Evolutionary conservation across 1,140 invertebrate species (phyloP).

Genomic region (Sesamia nonagrioides): DNA sequence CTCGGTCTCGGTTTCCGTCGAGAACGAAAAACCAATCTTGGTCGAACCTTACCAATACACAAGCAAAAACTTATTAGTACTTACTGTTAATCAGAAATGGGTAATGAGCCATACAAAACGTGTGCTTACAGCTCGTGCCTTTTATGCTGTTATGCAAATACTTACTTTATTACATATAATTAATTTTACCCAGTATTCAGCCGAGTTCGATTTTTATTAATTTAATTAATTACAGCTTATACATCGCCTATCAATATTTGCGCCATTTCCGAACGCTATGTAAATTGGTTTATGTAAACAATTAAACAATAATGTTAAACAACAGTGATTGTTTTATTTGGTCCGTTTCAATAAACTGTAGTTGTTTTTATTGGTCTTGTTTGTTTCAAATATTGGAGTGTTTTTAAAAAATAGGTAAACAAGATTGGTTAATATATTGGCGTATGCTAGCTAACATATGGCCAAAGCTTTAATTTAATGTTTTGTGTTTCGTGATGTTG

Average conservation of each 20-base stretch:
- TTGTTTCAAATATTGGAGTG: background rate
- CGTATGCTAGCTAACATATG: too few species aligned
- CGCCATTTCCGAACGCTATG: constrained; percentile 25
- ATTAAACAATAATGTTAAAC: constrained; percentile 13
- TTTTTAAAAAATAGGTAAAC: too few species aligned
- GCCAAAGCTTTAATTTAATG: too few species aligned
- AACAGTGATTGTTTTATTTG: constrained; percentile 13
- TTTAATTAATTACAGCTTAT: constrained; percentile 29
- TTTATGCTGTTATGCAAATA: constrained; percentile 7
- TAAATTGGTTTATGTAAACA: constrained; percentile 27
- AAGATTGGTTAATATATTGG: too few species aligned
- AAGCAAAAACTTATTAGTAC: too few species aligned
- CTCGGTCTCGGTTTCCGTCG: too few species aligned
- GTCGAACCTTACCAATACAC: too few species aligned
- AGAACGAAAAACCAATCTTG: too few species aligned
- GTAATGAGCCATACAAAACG: constrained; percentile 7
- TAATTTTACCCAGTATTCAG: background rate
- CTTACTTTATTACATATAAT: background rate
- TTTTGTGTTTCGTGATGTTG: too few species aligned
- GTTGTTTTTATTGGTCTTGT: background rate
- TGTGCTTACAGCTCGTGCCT: background rate
- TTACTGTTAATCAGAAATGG: background rate
- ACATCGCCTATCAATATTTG: constrained; percentile 14
- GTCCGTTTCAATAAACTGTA: background rate
- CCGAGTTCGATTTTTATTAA: background rate